Evolutionary conservation across 2,888 invertebrate genomes (phyloP), one percentile per base, ranked within the genome.

Genomic region (Linnaemya vulpina): DNA sequence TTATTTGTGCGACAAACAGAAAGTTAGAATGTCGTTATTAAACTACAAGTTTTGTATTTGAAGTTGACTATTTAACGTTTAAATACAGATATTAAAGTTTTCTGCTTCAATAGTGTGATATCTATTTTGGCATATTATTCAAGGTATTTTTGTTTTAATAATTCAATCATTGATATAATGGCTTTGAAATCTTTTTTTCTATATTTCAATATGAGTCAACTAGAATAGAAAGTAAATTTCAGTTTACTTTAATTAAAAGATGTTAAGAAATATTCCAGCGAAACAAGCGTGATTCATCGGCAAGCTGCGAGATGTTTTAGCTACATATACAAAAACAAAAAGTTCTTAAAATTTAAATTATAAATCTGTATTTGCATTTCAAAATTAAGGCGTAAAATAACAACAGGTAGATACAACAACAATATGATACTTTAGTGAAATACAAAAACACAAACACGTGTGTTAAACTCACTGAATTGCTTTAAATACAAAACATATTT

Each of bases 211-310:
- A 80, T 80, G 80, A 80, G 58, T 80, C 80, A 80, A 38, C 46
- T 38, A 67, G 65, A 80, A 80, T 74, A 49, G 80, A 80, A 74
- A 80, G 73, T 67, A 60, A 40, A 58, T 65, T 73, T 65, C 0
- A 58, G 46, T 46, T 65, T 63, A 71, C 20, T 51, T 68, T 49
- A 58, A 60, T 25, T 43, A 62, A 63, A 77, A 25, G 4, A 20
- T 73, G 9, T 65, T 73, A 35, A 62, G 25, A 71, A 10, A 71
- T 5, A 65, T 80, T 80, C 25, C 58, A 67, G 74, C 20, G 49
- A 80, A 79, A 38, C 22, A 55, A 58, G 38, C 11, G 11, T 74
- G 80, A 80, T 49, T 80, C 80, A 80, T 49, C 40, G 40, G 40
- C 46, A 43, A 30, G 40, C 13, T 62, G 51, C 38, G 30, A 60